These are phyloP conservation scores for Aplidium turbinatum DNA, from an alignment of 23 tunicate genomes.

Conservation along the genomic window DNA sequence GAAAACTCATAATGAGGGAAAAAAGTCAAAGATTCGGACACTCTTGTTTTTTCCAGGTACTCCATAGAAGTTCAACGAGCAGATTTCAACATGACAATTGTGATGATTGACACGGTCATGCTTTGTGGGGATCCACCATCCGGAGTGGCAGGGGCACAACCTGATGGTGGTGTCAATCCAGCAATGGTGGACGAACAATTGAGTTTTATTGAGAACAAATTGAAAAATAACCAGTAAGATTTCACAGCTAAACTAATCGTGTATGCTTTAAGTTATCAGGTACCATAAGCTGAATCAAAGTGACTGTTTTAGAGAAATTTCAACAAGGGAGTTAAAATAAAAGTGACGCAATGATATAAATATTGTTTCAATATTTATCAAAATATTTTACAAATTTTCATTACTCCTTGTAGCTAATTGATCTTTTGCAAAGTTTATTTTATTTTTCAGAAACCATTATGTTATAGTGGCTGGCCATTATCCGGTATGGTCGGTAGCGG, in stretches of 20 bases:
- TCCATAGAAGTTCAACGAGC: constrained; percentile 39
- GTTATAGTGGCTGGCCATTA: constrained; percentile 90
- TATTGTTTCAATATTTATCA: too few relatives aligned
- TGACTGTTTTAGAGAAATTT: too few relatives aligned
- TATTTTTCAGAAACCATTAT: constrained; percentile 43
- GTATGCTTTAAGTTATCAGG: too few relatives aligned
- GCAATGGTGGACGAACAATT: constrained; percentile 36
- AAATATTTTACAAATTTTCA: neutral
- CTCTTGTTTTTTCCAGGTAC: constrained; percentile 58
- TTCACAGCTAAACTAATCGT: neutral
- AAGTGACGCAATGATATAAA: too few relatives aligned
- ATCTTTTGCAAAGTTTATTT: neutral
- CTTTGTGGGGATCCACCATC: constrained; percentile 73
- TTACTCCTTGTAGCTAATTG: too few relatives aligned
- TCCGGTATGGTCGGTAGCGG: constrained; percentile 93
- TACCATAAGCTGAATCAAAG: too few relatives aligned
- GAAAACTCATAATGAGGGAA: neutral
- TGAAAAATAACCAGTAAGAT: constrained; percentile 44
- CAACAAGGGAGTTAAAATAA: too few relatives aligned
- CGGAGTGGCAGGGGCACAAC: constrained; percentile 48
- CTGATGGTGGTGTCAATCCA: constrained; percentile 48
- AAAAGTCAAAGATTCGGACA: too few relatives aligned
- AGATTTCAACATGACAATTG: constrained; percentile 55
- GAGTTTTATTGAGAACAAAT: constrained; percentile 53
- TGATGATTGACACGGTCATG: constrained; percentile 91